phyloP scores from a whole-genome alignment of 1,140 invertebrate genomes.

The Leptinotarsa texana region DNA sequence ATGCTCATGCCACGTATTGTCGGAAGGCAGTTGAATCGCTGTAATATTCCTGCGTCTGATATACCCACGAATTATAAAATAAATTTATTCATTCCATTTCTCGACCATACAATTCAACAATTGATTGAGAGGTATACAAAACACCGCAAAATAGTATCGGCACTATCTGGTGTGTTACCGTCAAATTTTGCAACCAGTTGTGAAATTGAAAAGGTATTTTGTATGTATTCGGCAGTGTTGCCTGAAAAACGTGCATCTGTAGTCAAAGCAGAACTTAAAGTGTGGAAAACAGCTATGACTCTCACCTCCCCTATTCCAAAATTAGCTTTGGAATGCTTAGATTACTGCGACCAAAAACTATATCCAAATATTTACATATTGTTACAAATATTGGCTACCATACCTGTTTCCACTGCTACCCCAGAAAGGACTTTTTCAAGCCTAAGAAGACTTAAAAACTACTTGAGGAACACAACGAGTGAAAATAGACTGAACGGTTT shows the following conservation, averaged over 20 bases:
- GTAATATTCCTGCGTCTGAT: too few relatives aligned
- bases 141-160: neutral
- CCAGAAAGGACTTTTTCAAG: constrained; percentile 27
- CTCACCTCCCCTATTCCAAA: neutral
- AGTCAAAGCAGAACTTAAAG: constrained; percentile 29
- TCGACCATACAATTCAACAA: too few relatives aligned
- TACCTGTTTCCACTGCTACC: neutral
- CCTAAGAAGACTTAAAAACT: constrained; percentile 59
- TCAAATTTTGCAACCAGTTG: neutral
- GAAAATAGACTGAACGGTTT: too few relatives aligned
- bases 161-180: constrained; percentile 17
- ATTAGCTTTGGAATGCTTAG: too few relatives aligned
- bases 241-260: constrained; percentile 24
- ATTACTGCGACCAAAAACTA: too few relatives aligned
- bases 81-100: too few relatives aligned
- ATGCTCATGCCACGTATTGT: too few relatives aligned
- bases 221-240: constrained; percentile 1
- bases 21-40: too few relatives aligned
- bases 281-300: constrained; percentile 22
- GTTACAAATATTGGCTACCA: too few relatives aligned
- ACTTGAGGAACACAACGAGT: constrained; percentile 33
- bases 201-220: too few relatives aligned
- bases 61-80: neutral
- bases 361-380: too few relatives aligned
- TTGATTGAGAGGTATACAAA: neutral